Evolutionary conservation across 2,888 invertebrate species (phyloP), one percentile per base, ranked within the genome.

Genomic region (Epistrophella euchroma): DNA sequence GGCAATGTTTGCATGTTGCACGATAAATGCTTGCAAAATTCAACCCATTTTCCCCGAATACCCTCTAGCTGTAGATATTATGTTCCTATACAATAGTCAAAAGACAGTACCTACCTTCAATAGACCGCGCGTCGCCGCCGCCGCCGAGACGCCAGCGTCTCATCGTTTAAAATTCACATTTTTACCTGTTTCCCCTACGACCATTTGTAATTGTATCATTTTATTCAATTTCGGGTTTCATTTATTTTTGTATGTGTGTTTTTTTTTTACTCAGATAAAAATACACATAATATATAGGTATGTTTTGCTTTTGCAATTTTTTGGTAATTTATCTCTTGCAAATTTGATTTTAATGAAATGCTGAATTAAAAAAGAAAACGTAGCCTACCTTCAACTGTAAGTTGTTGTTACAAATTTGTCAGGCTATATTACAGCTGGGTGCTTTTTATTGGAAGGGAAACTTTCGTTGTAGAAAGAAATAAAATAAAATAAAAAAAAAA

Each of bases 291-390:
- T 11, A 2, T 35, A 0, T 6, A 13, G 11, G 5, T 43, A 71
- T 68, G 22, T 47, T 68, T 28, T 32, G 32, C 15, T 74, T 78
- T 70, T 66, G 62, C 55, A 19, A 45, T 56, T 60, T 73, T 68
- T 84, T 71, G 47, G 78, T 66, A 79, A 79, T 80, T 85, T 80
- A 80, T 80, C 52, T 80, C 72, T 85, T 62, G 76, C 52, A 80
- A 80, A 85, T 85, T 80, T 85, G 80, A 73, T 80, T 85, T 85
- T 80, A 85, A 80, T 80, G 85, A 80, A 85, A 85, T 73, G 72
- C 68, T 47, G 55, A 80, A 60, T 60, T 22, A 60, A 60, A 22
- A 15, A 58, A 22, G 6, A 52, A 66, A 47, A 70, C 11, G 25
- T 47, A 66, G 55, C 22, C 43, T 52, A 1, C 35, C 13, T 7